Evolutionary conservation across 2,113 vertebrate genomes (phyloP).

Genomic region (Podilymbus podiceps): DNA sequence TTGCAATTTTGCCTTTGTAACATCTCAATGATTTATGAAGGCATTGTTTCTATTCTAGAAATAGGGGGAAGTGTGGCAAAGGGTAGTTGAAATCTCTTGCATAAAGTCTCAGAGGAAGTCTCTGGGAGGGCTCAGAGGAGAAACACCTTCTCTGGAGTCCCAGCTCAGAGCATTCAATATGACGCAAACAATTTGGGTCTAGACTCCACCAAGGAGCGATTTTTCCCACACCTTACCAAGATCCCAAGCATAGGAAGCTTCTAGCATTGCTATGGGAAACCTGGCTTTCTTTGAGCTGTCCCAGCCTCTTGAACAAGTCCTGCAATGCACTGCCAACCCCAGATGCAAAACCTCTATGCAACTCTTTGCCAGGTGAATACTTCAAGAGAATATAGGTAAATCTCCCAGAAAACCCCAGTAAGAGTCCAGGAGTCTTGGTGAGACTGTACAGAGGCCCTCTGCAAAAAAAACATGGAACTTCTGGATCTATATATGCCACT

Average conservation of each 20-base stretch:
- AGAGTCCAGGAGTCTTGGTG: not conserved
- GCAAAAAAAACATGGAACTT: not conserved
- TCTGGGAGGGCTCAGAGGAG: not conserved
- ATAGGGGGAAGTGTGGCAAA: not conserved
- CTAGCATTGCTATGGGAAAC: not conserved
- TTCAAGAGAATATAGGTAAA: not conserved
- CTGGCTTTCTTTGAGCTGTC: not conserved
- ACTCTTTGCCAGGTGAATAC: not conserved
- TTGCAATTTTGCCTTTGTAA: not conserved
- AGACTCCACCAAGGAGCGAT: not conserved
- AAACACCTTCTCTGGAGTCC: not conserved
- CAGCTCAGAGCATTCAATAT: not conserved
- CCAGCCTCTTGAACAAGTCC: not conserved
- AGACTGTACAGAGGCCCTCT: not conserved
- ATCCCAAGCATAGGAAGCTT: not conserved
- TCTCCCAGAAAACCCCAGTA: not conserved
- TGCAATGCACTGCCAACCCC: not conserved
- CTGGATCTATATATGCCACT: not conserved
- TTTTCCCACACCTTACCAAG: not conserved
- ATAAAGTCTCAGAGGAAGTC: not conserved
- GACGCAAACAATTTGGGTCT: not conserved
- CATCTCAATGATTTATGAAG: not conserved
- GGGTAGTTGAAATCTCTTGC: not conserved
- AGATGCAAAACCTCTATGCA: not conserved
- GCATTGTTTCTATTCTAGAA: not conserved